Evolutionary conservation across 2,113 vertebrate genomes (phyloP).

Genomic region (Poecile atricapillus): DNA sequence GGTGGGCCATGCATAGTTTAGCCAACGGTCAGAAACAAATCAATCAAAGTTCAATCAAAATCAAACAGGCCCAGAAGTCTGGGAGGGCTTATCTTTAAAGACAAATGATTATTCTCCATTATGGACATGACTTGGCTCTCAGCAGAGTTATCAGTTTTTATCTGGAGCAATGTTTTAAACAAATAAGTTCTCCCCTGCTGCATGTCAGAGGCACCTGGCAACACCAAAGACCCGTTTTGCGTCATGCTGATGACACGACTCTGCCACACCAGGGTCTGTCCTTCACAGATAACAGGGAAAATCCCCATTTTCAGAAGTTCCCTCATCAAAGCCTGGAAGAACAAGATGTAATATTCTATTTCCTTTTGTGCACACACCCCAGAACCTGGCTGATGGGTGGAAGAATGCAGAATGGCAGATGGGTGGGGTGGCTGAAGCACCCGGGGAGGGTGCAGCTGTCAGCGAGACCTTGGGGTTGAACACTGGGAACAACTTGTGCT

Average conservation of each 20-base stretch:
- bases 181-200: slow-evolving; percentile 31
- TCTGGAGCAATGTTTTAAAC: slow-evolving; percentile 55
- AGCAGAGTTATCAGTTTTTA: neutral
- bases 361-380: neutral
- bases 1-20: neutral
- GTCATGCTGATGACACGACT: neutral
- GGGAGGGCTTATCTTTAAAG: neutral
- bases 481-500: neutral
- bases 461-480: neutral
- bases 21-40: neutral
- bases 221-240: neutral
- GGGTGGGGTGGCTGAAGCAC: neutral
- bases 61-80: neutral
- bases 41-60: neutral
- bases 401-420: neutral
- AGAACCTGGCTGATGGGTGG: neutral
- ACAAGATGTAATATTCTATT: neutral
- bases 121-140: neutral
- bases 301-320: neutral
- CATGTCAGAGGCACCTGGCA: slow-evolving; percentile 8
- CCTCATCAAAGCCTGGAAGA: neutral
- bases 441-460: neutral
- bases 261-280: neutral
- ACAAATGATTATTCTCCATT: neutral
- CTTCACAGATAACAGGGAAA: neutral